These are phyloP conservation scores for Picus viridis DNA, from an alignment of 2,797 vertebrate species.

Conservation along the genomic window DNA sequence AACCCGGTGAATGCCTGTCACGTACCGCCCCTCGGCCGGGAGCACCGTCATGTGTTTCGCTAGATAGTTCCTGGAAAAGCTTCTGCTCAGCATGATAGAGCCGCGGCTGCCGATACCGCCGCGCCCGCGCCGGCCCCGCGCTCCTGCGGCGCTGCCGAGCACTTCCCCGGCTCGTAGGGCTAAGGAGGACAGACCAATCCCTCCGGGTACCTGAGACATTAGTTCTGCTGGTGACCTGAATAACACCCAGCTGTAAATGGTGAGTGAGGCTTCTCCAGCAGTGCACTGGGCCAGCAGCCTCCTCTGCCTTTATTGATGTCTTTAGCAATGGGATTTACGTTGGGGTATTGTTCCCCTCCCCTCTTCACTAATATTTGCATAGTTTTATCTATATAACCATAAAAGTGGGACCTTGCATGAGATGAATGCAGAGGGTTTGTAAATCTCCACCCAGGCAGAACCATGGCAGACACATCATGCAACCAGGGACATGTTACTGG, in stretches of 20 bases:
- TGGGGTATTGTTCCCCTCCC: too few relatives aligned
- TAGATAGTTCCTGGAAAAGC: conserved; percentile 68
- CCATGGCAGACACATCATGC: fast-evolving
- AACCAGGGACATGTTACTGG: fast-evolving
- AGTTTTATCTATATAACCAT: not conserved
- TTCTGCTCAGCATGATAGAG: conserved; percentile 68
- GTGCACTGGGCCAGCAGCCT: not conserved
- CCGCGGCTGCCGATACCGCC: conserved; percentile 29
- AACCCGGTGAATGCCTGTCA: conserved; percentile 44
- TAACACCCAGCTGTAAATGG: not conserved
- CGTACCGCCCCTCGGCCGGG: not conserved
- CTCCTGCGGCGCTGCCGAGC: not conserved
- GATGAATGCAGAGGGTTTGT: not conserved
- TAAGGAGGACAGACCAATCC: not conserved
- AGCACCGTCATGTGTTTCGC: not conserved
- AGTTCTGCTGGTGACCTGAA: not conserved
- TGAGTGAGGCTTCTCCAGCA: not conserved
- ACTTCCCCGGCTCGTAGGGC: not conserved
- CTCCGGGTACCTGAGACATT: not conserved
- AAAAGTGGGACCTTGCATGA: not conserved
- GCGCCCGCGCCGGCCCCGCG: not conserved
- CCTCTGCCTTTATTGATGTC: fast-evolving
- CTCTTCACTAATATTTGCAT: not conserved
- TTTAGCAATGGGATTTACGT: not conserved
- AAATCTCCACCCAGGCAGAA: not conserved